phyloP scores from a whole-genome alignment of 2,888 invertebrate species.

The Diplolepis rosae region DNA sequence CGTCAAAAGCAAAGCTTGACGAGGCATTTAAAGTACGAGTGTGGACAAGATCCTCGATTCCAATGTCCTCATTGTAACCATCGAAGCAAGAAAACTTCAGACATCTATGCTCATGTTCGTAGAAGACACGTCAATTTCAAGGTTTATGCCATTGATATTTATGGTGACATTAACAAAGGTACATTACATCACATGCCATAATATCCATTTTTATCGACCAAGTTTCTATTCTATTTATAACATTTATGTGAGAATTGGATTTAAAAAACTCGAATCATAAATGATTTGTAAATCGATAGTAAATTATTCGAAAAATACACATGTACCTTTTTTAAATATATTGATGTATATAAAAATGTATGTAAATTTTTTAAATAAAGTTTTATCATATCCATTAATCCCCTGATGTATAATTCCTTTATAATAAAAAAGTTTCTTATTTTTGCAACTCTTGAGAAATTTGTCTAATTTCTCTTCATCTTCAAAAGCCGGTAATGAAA shows the following conservation, averaged over 20 bases:
- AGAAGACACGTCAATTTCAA: background rate
- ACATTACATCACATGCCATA: background rate
- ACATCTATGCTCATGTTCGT: slow-evolving; percentile 10
- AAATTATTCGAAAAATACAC: background rate
- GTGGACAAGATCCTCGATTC: slow-evolving; percentile 49
- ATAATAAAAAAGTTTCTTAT: background rate
- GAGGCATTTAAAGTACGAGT: slow-evolving; percentile 46
- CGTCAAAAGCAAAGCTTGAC: slow-evolving; percentile 54
- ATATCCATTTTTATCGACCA: background rate
- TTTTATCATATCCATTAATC: background rate
- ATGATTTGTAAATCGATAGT: background rate
- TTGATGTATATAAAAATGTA: background rate
- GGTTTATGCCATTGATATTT: slow-evolving; percentile 24
- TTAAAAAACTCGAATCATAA: too few species aligned
- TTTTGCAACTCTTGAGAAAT: background rate
- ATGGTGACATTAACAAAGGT: background rate
- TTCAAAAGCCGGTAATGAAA: background rate
- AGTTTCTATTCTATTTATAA: too few species aligned
- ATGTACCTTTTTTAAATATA: background rate
- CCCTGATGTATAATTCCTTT: background rate
- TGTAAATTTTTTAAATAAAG: background rate
- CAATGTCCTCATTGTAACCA: slow-evolving; percentile 34
- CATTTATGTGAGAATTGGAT: too few species aligned
- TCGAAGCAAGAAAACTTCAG: slow-evolving; percentile 1
- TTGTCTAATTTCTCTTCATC: background rate